Base-by-base conservation (phyloP, 2,113 vertebrate species). In the Halcyon senegalensis region DNA sequence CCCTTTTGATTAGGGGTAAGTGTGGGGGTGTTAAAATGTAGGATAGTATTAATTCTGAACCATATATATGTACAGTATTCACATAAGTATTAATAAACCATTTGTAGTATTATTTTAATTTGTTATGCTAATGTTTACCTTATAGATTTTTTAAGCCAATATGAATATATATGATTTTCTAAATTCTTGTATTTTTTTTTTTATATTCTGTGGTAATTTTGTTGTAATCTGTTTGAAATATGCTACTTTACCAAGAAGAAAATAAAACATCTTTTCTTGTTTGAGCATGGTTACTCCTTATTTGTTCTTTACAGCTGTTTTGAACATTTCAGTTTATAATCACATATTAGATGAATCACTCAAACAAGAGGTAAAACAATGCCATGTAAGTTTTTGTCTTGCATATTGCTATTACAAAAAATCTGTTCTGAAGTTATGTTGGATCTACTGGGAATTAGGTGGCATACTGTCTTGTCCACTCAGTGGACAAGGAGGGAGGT, bases 81-180 rank as follows among this genome's bases (percentile, higher is more conserved):
- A 87, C 28, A 7, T 30, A 92, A 55, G 14, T 93, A 70, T 90
- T 88, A 78, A 66, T 50, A 46, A 94, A 51, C 53, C 10, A 27
- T 19, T 7, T 31, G 62, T 96, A 91, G 90, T 89, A 80, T 89
- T 86, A 82, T 89, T 95, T 96, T 89, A 91, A 96, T 85, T 88
- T 95, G 76, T 89, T 97, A 75, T 28, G 88, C 96, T 98, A 89
- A 77, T 87, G 98, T 98, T 98, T 98, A 98, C 97, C 97, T 66
- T 35, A 87, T 75, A 97, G 92, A 94, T 62, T 98, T 98, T 98
- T 96, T 96, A 97, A 97, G 91, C 88, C 96, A 98, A 97, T 96
- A 77, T 95, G 12, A 97, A 94, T 96, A 97, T 97, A 98, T 97
- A 97, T 97, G 97, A 96, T 98, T 98, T 98, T 98, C 92, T 97